Conservation (phyloP, 2,888 invertebrate genomes). For the Andrena bucephala region DNA sequence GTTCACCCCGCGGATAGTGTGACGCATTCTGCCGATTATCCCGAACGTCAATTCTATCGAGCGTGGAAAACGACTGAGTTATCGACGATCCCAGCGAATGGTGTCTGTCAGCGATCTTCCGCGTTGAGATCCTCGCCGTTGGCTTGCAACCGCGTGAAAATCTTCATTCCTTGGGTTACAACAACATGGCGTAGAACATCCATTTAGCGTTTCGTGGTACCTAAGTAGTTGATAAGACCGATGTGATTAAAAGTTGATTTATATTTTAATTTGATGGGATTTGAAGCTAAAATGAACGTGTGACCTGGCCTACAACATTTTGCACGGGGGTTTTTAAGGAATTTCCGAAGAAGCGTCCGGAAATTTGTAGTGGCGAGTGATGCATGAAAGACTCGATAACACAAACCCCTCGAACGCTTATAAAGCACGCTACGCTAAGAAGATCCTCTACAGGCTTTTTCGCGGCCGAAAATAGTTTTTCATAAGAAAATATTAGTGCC, state of each 20-base stretch:
- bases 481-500: slow-evolving; percentile 33
- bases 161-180: background rate
- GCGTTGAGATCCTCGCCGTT: background rate
- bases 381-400: too few relatives aligned
- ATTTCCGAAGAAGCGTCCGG: too few relatives aligned
- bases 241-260: too few relatives aligned
- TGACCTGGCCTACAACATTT: too few relatives aligned
- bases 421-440: background rate
- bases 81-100: slow-evolving; percentile 31
- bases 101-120: background rate
- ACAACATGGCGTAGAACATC: too few relatives aligned
- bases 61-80: slow-evolving; percentile 46
- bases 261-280: too few relatives aligned
- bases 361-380: too few relatives aligned
- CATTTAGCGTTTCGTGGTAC: too few relatives aligned
- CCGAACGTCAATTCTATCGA: slow-evolving; percentile 51
- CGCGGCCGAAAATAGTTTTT: slow-evolving; percentile 23
- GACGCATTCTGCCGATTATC: slow-evolving; percentile 35
- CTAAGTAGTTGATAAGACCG: too few relatives aligned
- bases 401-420: background rate
- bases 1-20: slow-evolving; percentile 25
- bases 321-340: too few relatives aligned
- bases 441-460: background rate
- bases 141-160: background rate
- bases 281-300: too few relatives aligned